These are phyloP conservation scores for Aphodius sticticus DNA, from an alignment of 2,888 invertebrate genomes.

Conservation along the genomic window DNA sequence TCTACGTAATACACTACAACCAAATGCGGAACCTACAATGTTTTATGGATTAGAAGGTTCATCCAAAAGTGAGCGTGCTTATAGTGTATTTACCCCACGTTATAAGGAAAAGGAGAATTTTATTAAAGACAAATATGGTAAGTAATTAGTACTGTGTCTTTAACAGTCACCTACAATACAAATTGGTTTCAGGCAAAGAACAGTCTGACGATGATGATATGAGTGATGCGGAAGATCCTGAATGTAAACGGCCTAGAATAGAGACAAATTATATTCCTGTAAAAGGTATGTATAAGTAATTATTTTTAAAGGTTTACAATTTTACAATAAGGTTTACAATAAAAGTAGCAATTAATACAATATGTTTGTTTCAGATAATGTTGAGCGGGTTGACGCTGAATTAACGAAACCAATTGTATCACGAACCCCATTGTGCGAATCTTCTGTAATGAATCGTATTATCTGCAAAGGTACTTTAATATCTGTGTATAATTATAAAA, in stretches of 20 bases:
- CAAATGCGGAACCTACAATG: too few species aligned
- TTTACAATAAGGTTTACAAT: too few species aligned
- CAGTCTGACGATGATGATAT: neutral
- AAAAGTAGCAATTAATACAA: too few species aligned
- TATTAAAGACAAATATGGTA: too few species aligned
- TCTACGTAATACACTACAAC: too few species aligned
- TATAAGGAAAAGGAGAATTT: too few species aligned
- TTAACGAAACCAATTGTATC: neutral
- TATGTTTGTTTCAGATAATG: neutral
- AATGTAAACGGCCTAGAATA: neutral
- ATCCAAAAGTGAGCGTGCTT: too few species aligned
- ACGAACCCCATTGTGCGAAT: neutral
- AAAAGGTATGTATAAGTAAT: too few species aligned
- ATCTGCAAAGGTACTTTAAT: neutral
- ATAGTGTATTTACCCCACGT: too few species aligned
- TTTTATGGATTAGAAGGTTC: too few species aligned
- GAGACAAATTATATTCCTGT: neutral
- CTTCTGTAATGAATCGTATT: neutral
- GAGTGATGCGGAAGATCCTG: conserved; percentile 4
- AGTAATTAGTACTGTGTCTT: too few species aligned
- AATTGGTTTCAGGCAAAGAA: conserved; percentile 4
- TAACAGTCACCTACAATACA: neutral
- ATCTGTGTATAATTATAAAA: neutral
- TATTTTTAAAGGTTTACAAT: too few species aligned
- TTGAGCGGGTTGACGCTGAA: neutral